Percentiles rank a stretch among this genome's conserved stretches.
Evolutionary conservation across 2,797 vertebrate species (phyloP).

Genomic region (Martes flavigula): DNA sequence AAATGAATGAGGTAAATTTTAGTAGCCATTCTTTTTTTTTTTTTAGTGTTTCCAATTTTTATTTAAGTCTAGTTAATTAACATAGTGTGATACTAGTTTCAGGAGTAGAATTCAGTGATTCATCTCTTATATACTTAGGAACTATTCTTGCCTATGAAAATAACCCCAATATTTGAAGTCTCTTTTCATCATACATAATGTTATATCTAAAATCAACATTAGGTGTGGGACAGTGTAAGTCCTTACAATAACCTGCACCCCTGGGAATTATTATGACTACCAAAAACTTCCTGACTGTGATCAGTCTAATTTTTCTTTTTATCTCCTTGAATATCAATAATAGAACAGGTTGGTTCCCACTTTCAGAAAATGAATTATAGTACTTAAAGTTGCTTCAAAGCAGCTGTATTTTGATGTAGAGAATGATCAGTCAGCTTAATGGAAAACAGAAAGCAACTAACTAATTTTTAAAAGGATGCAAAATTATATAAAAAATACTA

Average conservation of each 20-base stretch:
- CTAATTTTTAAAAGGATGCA: background rate
- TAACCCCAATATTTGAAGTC: background rate
- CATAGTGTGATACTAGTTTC: background rate
- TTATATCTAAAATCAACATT: background rate
- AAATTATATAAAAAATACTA: background rate
- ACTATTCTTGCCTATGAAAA: conserved; percentile 1
- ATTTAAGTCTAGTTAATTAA: background rate
- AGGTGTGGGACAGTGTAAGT: background rate
- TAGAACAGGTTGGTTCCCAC: background rate
- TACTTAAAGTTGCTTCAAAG: background rate
- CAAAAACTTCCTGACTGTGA: background rate
- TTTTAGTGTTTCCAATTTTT: background rate
- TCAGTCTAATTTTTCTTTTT: conserved; percentile 11
- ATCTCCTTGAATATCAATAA: background rate
- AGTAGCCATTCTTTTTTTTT: background rate
- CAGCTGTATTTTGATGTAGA: background rate
- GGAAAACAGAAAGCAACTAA: conserved; percentile 3
- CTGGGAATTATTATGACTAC: background rate
- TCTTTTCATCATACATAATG: background rate
- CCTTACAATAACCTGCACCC: background rate
- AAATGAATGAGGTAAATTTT: background rate
- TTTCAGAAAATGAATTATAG: conserved; percentile 14
- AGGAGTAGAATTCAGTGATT: background rate
- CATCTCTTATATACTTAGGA: background rate
- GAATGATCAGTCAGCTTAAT: background rate